These are phyloP conservation scores for Aradophagus sp. DNA, from an alignment of 1,140 invertebrate genomes.

Conservation along the genomic window DNA sequence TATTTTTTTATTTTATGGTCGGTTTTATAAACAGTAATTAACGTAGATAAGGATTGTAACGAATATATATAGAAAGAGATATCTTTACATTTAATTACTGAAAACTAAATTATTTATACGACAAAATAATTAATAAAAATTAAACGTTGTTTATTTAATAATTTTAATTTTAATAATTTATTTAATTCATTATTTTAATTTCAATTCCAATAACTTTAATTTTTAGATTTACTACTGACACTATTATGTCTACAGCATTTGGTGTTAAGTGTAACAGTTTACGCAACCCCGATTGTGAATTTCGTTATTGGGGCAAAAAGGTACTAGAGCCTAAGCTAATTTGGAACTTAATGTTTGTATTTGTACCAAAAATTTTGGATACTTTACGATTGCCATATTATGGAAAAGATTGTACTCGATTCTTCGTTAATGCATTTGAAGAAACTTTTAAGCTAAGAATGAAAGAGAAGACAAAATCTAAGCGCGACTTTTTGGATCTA, in stretches of 20 bases:
- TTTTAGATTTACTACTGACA: constrained; percentile 59
- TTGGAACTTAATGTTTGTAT: constrained; percentile 40
- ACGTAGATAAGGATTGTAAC: no score
- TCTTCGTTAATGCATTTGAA: constrained; percentile 71
- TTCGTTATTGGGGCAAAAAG: constrained; percentile 60
- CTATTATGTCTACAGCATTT: constrained; percentile 63
- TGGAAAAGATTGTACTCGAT: constrained; percentile 28
- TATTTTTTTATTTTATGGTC: no score
- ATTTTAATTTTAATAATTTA: no score
- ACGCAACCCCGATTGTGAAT: constrained; percentile 60
- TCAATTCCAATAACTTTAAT: neutral
- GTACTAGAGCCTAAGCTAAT: constrained; percentile 52
- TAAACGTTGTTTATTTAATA: no score
- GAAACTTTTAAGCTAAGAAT: constrained; percentile 72
- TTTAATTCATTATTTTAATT: no score
- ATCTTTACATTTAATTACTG: no score
- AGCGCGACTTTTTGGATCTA: constrained; percentile 68
- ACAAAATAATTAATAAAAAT: no score
- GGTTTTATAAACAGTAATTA: no score
- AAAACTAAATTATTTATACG: no score
- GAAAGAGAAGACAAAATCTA: constrained; percentile 68
- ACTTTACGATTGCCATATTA: constrained; percentile 41
- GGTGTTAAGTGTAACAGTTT: constrained; percentile 63
- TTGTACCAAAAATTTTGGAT: constrained; percentile 53
- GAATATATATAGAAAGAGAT: no score